Percentiles rank a stretch among this genome's conserved stretches.
These are phyloP conservation scores for Rhagonycha lutea DNA, from an alignment of 2,888 invertebrate species.

Conservation along the genomic window DNA sequence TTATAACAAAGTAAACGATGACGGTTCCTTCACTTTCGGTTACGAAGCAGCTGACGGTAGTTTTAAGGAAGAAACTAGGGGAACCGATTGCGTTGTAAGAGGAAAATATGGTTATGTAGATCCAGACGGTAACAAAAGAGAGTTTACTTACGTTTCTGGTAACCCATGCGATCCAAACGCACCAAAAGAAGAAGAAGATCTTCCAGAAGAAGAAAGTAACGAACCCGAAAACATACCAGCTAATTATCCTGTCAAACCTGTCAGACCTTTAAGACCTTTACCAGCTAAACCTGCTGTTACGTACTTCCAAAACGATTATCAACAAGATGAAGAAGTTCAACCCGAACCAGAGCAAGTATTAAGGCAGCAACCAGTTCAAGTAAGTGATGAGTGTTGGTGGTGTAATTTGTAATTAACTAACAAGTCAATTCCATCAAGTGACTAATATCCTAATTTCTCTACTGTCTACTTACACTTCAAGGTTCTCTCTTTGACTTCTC, in stretches of 20 bases:
- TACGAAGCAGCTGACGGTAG: constrained; percentile 85
- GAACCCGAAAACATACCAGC: constrained; percentile 66
- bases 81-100: constrained; percentile 83
- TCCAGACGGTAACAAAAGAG: constrained; percentile 83
- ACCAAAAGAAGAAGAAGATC: constrained; percentile 69
- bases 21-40: constrained; percentile 83
- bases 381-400: constrained; percentile 16
- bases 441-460: background rate
- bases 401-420: background rate
- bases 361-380: constrained; percentile 50
- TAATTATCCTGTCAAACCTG: constrained; percentile 64
- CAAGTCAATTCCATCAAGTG: background rate
- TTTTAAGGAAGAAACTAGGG: constrained; percentile 85
- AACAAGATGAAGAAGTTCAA: constrained; percentile 64
- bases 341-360: constrained; percentile 60
- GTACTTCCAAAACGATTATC: constrained; percentile 72
- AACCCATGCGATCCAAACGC: constrained; percentile 86
- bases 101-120: constrained; percentile 88
- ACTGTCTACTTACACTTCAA: background rate
- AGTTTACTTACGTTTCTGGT: constrained; percentile 85
- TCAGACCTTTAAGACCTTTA: constrained; percentile 51
- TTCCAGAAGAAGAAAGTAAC: constrained; percentile 53
- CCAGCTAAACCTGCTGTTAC: constrained; percentile 63
- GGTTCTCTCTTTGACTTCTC: background rate
- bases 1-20: constrained; percentile 82